Evolutionary conservation across 2,113 vertebrate species (phyloP).

Genomic region (Phoenicopterus ruber): DNA sequence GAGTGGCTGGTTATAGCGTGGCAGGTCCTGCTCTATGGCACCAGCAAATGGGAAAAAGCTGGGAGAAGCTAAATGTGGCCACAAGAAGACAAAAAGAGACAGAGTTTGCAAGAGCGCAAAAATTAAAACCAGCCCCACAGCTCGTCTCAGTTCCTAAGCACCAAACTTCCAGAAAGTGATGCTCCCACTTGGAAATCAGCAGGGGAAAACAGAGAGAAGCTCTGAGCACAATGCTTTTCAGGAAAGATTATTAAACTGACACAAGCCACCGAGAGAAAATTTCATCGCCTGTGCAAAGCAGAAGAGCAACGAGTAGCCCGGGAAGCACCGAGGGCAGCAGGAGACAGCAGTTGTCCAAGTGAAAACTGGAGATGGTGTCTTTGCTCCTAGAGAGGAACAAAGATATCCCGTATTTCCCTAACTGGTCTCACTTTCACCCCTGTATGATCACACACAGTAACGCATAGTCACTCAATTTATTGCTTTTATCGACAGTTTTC

Average conservation of each 20-base stretch:
- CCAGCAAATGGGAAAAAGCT: not conserved
- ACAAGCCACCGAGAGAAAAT: not conserved
- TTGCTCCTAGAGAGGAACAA: not conserved
- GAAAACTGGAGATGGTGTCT: not conserved
- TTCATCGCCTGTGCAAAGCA: not conserved
- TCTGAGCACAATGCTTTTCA: not conserved
- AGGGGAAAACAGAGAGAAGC: not conserved
- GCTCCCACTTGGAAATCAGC: not conserved
- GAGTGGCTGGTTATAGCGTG: not conserved
- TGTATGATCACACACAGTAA: not conserved
- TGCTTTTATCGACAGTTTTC: not conserved
- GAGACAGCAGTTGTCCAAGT: rapidly evolving
- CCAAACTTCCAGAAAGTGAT: not conserved
- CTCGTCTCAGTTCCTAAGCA: not conserved
- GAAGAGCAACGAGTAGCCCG: not conserved
- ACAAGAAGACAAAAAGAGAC: not conserved
- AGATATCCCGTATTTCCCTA: not conserved
- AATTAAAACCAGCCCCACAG: not conserved
- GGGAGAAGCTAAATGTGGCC: not conserved
- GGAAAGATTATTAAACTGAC: not conserved
- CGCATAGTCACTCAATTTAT: not conserved
- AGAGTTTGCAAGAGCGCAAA: not conserved
- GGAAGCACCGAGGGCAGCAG: not conserved
- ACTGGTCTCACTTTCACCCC: not conserved
- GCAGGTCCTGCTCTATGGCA: not conserved